A percentile compares a stretch with the other conserved stretches of the same genome.
These are phyloP conservation scores for Acanthiza pusilla DNA, from an alignment of 2,797 vertebrate species.

Conservation along the genomic window DNA sequence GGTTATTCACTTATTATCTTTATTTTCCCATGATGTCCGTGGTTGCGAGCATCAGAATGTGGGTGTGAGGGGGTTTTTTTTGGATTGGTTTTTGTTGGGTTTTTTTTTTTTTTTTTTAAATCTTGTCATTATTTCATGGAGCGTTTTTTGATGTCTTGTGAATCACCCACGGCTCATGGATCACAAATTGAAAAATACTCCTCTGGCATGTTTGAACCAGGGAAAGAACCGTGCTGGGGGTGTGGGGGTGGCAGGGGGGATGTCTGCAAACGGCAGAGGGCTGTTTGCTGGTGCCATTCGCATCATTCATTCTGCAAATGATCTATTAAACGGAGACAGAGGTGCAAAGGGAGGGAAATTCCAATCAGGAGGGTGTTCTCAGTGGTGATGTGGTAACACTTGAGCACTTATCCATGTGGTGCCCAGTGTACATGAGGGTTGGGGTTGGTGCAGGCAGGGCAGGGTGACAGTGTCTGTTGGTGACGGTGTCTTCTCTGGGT, in stretches of 20 bases:
- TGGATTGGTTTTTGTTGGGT: not conserved
- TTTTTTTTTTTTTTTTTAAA: not conserved
- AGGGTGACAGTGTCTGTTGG: accelerated
- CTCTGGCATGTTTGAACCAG: not conserved
- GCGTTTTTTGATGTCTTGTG: slow-evolving; percentile 43
- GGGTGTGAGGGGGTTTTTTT: not conserved
- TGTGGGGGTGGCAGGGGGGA: not conserved
- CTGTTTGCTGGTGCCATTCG: not conserved
- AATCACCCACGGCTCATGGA: slow-evolving; percentile 39
- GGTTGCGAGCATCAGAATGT: slow-evolving; percentile 9
- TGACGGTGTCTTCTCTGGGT: accelerated
- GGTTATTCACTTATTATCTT: not conserved
- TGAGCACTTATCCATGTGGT: accelerated
- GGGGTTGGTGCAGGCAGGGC: accelerated
- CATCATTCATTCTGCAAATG: not conserved
- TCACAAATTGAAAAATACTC: slow-evolving; percentile 43
- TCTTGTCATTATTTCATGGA: slow-evolving; percentile 34
- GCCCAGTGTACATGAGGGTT: accelerated
- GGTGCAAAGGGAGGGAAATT: not conserved
- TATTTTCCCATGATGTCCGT: not conserved
- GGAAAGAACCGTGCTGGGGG: not conserved
- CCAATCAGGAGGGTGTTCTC: not conserved
- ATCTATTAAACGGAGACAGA: not conserved
- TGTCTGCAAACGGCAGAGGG: not conserved
- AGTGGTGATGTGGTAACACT: not conserved